phyloP scores from a whole-genome alignment of 2,113 vertebrate species.

The Phaethon lepturus region DNA sequence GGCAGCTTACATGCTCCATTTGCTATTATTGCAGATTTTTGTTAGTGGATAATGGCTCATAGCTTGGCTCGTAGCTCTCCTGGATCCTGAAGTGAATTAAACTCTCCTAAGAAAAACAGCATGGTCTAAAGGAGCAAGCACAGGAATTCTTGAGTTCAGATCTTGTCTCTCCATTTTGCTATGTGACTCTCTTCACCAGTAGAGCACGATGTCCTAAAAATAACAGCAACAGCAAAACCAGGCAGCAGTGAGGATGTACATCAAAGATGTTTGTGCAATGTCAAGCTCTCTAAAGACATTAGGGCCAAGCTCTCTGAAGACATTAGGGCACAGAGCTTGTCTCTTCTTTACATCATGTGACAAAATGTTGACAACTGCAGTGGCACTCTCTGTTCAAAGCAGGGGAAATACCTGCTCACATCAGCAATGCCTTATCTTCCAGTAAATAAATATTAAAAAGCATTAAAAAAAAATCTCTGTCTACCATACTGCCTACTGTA shows the following conservation, averaged over 20 bases:
- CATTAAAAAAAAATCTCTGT: not conserved
- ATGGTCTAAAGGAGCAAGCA: not conserved
- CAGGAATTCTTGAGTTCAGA: not conserved
- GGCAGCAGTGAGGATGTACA: not conserved
- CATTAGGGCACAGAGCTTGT: not conserved
- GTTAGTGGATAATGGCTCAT: constrained; percentile 55
- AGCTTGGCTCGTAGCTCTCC: constrained; percentile 31
- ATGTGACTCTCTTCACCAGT: not conserved
- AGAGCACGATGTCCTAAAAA: not conserved
- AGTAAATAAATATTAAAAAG: not conserved
- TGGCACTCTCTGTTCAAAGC: not conserved
- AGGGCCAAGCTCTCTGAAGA: not conserved
- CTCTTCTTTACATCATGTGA: not conserved
- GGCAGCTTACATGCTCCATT: constrained; percentile 46
- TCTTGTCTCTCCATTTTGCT: not conserved
- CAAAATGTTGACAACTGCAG: not conserved
- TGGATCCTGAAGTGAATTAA: constrained; percentile 37
- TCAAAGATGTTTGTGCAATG: not conserved
- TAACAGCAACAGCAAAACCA: not conserved
- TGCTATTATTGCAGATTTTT: constrained; percentile 57
- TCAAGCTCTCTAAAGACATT: not conserved
- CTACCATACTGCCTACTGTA: not conserved
- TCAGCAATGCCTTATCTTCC: not conserved
- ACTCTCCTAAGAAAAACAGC: constrained; percentile 3
- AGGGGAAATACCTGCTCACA: not conserved